These are phyloP conservation scores for Hybognathus amarus DNA, from an alignment of 2,797 vertebrate species.

Conservation along the genomic window DNA sequence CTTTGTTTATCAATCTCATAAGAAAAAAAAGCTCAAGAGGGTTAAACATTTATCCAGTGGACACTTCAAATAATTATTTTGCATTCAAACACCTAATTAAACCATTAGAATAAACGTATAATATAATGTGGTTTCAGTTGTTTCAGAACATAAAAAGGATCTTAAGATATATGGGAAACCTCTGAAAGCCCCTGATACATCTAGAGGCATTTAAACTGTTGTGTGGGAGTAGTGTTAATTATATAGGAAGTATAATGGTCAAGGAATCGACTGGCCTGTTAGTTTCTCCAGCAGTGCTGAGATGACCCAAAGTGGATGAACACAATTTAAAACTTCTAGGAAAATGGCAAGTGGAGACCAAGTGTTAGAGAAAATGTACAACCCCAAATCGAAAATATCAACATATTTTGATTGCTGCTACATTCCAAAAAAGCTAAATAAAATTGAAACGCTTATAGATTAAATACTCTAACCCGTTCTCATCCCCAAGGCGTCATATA, in stretches of 20 bases:
- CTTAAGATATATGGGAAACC: neutral
- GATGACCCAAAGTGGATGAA: neutral
- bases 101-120: neutral
- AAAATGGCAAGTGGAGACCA: neutral
- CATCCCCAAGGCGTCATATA: too few relatives aligned
- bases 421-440: too few relatives aligned
- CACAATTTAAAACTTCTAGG: neutral
- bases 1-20: constrained; percentile 74
- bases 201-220: neutral
- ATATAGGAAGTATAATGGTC: neutral
- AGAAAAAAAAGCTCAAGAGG: constrained; percentile 64
- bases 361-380: neutral
- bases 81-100: constrained; percentile 18
- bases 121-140: neutral
- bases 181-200: neutral
- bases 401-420: too few relatives aligned
- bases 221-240: constrained; percentile 11
- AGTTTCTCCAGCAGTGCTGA: neutral
- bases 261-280: neutral
- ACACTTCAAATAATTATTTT: constrained; percentile 33
- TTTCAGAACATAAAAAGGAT: neutral
- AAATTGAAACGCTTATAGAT: too few relatives aligned
- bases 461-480: too few relatives aligned
- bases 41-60: constrained; percentile 12
- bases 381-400: too few relatives aligned